These are phyloP conservation scores for Amblyjoppa proteus DNA, from an alignment of 2,888 invertebrate genomes.

Conservation along the genomic window DNA sequence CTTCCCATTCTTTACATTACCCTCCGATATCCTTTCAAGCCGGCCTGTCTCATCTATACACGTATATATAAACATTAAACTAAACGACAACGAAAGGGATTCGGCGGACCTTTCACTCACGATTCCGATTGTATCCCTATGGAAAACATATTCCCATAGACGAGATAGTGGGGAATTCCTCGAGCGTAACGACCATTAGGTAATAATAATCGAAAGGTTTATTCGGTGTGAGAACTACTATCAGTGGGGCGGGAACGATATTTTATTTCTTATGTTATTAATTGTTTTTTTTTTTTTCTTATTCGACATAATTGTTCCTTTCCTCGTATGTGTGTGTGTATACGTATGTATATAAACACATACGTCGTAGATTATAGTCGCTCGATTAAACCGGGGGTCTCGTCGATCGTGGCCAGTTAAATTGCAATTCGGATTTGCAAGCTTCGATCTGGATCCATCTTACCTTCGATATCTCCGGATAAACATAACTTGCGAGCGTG, in stretches of 20 bases:
- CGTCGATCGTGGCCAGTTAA: background rate
- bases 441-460: background rate
- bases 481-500: constrained; percentile 7
- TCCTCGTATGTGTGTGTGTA: background rate
- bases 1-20: constrained; percentile 24
- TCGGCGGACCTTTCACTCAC: constrained; percentile 76
- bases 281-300: constrained; percentile 13
- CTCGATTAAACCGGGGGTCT: constrained; percentile 3
- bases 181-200: constrained; percentile 69
- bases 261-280: constrained; percentile 16
- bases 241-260: constrained; percentile 17
- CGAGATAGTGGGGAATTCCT: constrained; percentile 58
- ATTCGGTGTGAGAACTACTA: constrained; percentile 62
- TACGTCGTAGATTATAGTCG: background rate
- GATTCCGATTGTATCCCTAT: constrained; percentile 71
- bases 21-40: constrained; percentile 54
- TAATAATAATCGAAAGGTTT: constrained; percentile 69
- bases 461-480: constrained; percentile 5
- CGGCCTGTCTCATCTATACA: constrained; percentile 31
- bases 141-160: constrained; percentile 67
- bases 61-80: constrained; percentile 29
- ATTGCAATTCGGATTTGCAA: background rate
- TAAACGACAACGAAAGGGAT: constrained; percentile 73
- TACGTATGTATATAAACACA: too few relatives aligned
- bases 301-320: constrained; percentile 28